Percentiles rank a stretch among this genome's conserved stretches.
These are phyloP conservation scores for Apamea anceps DNA, from an alignment of 2,888 invertebrate genomes.

Conservation along the genomic window DNA sequence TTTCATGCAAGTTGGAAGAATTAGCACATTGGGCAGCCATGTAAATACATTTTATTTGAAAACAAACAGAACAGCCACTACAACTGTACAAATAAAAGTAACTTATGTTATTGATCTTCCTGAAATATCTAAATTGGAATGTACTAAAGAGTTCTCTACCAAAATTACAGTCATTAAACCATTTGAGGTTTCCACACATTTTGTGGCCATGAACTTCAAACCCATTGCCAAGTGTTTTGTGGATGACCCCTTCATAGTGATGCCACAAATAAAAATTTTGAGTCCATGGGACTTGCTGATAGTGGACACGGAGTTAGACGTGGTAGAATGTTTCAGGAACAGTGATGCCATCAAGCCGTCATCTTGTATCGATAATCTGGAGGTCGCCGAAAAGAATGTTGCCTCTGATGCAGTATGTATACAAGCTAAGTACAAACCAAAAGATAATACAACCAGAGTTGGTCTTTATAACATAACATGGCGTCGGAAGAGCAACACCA, in stretches of 20 bases:
- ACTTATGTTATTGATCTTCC: constrained; percentile 87
- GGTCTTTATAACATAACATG: constrained; percentile 88
- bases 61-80: constrained; percentile 91
- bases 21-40: constrained; percentile 80
- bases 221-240: constrained; percentile 92
- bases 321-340: constrained; percentile 87
- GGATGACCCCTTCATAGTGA: constrained; percentile 92
- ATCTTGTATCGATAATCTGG: constrained; percentile 82
- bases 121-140: constrained; percentile 84
- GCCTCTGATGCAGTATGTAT: constrained; percentile 87
- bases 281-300: constrained; percentile 93
- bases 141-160: constrained; percentile 91
- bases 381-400: constrained; percentile 83
- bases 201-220: constrained; percentile 92
- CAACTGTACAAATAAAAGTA: constrained; percentile 91
- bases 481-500: constrained; percentile 78
- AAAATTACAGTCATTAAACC: constrained; percentile 92
- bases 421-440: constrained; percentile 84
- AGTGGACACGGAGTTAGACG: constrained; percentile 91
- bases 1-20: constrained; percentile 82
- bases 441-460: constrained; percentile 83
- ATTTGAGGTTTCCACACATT: constrained; percentile 92
- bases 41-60: constrained; percentile 90
- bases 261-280: constrained; percentile 92
- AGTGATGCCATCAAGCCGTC: constrained; percentile 78